Conservation (phyloP, 1,140 invertebrate species). For the Temnothorax longispinosus region DNA sequence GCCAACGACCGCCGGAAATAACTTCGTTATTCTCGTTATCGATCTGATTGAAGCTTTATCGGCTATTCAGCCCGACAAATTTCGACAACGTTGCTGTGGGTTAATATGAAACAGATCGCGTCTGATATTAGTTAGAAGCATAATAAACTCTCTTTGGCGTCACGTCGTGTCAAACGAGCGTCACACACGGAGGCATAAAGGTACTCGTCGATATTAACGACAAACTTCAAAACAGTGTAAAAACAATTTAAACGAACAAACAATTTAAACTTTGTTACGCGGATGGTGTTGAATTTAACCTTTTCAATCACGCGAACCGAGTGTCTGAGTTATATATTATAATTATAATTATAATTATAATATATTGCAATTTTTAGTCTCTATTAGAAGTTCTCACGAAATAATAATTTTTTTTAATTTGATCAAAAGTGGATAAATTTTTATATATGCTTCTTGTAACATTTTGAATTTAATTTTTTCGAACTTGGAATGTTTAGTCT, state of each 20-base stretch:
- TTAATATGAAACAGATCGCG: constrained; percentile 39
- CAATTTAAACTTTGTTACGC: constrained; percentile 6
- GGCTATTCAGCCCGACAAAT: constrained; percentile 20
- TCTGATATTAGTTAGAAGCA: constrained; percentile 29
- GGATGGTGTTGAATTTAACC: neutral
- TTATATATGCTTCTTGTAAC: neutral
- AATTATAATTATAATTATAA: neutral
- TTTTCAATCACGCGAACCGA: neutral
- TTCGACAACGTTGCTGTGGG: constrained; percentile 14
- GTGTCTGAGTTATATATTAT: neutral
- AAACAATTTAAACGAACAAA: neutral
- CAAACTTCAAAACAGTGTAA: neutral
- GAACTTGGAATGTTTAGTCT: neutral
- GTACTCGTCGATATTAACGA: constrained; percentile 15
- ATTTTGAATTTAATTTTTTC: neutral
- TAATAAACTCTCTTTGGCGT: constrained; percentile 26
- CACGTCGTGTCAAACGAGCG: constrained; percentile 23
- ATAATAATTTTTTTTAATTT: neutral
- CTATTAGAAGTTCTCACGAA: neutral
- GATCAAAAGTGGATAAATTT: neutral
- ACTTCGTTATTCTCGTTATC: constrained; percentile 21
- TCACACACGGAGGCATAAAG: constrained; percentile 10
- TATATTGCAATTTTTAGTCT: neutral
- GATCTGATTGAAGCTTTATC: constrained; percentile 12
- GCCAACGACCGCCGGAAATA: neutral